Percentiles rank a stretch among this genome's conserved stretches.
Conservation (phyloP, 2,113 vertebrate genomes). For the Oncorhynchus tshawytscha region DNA sequence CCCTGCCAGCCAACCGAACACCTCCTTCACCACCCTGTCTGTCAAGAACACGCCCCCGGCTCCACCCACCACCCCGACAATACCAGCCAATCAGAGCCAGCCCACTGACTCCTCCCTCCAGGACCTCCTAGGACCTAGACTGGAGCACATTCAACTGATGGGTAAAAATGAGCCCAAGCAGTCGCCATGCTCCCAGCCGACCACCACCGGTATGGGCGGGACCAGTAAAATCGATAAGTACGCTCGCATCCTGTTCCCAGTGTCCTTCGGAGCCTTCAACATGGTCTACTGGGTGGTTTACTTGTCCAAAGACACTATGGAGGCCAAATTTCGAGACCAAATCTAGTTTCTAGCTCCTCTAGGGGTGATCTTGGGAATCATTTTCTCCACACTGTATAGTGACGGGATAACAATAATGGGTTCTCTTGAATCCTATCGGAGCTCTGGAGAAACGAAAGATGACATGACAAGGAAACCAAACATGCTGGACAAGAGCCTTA, state of each 20-base stretch:
- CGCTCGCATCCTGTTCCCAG: constrained; percentile 96
- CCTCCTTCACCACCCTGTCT: constrained; percentile 71
- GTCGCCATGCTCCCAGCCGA: constrained; percentile 71
- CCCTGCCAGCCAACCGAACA: constrained; percentile 81
- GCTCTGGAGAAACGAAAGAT: neutral
- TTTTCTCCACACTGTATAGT: neutral
- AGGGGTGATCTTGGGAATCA: neutral
- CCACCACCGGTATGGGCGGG: constrained; percentile 77
- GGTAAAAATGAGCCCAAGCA: constrained; percentile 78
- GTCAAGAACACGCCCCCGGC: constrained; percentile 76
- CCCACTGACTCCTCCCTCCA: constrained; percentile 71
- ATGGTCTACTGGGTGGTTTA: constrained; percentile 99
- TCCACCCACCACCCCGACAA: constrained; percentile 71
- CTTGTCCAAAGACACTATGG: constrained; percentile 96
- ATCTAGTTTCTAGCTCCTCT: neutral
- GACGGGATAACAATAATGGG: neutral
- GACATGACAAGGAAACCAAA: neutral
- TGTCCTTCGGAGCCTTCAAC: constrained; percentile 97
- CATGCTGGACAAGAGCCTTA: constrained; percentile 30
- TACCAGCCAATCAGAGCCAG: neutral
- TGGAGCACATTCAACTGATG: constrained; percentile 85
- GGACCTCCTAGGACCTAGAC: constrained; percentile 82
- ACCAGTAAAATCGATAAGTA: constrained; percentile 99
- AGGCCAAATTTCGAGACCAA: constrained; percentile 73
- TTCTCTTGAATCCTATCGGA: neutral